These are phyloP conservation scores for Nephrotoma guestfalica DNA, from an alignment of 2,888 invertebrate genomes.

Conservation along the genomic window DNA sequence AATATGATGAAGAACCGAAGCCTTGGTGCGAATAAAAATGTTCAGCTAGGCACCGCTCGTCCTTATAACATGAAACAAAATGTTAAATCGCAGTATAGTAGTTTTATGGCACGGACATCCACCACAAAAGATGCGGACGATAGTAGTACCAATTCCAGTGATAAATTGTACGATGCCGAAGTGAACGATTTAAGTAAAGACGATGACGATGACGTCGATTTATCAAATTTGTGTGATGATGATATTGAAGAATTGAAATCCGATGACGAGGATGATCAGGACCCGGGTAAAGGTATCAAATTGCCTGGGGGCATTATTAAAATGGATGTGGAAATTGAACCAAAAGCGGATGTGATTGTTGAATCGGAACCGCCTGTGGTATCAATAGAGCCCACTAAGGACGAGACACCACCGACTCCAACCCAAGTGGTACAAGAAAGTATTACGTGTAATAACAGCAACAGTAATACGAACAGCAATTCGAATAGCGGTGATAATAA, in stretches of 20 bases:
- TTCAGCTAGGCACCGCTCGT: conserved; percentile 8
- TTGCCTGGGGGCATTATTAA: conserved; percentile 7
- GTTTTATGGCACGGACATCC: background rate
- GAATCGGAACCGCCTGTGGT: conserved; percentile 12
- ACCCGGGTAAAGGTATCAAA: conserved; percentile 6
- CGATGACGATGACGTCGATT: conserved; percentile 2
- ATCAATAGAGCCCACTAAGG: background rate
- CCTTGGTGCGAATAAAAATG: background rate
- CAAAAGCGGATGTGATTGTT: background rate
- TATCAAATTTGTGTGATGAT: background rate
- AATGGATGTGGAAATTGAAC: conserved; percentile 5
- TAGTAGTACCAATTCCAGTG: conserved; percentile 1
- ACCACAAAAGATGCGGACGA: background rate
- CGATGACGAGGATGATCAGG: conserved; percentile 20
- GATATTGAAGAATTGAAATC: conserved; percentile 1
- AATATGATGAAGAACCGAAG: background rate
- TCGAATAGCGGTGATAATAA: background rate
- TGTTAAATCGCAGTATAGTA: conserved; percentile 16
- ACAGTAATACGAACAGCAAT: background rate
- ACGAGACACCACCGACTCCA: background rate
- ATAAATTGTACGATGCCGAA: background rate
- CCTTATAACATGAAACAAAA: conserved; percentile 11
- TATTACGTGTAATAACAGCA: background rate
- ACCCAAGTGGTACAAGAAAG: background rate
- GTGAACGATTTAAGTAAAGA: conserved; percentile 3